A percentile compares a stretch with the other conserved stretches of the same genome.
Conservation (phyloP, 2,888 invertebrate genomes). For the Nomada ferruginata region DNA sequence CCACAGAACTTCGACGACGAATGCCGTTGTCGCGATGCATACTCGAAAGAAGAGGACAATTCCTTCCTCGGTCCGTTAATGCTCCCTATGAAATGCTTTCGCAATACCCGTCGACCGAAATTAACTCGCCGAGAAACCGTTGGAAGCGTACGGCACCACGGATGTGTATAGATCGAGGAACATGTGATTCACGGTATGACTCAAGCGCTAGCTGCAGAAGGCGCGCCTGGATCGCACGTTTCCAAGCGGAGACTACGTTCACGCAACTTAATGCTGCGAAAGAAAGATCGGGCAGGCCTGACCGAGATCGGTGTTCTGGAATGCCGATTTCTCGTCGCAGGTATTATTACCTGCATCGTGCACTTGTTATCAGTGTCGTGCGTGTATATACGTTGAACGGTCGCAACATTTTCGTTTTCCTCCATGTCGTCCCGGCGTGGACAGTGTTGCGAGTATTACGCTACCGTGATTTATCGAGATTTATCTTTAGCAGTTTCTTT, state of each 20-base stretch:
- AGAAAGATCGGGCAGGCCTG: constrained; percentile 57
- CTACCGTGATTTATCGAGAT: no score
- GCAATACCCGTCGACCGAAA: constrained; percentile 40
- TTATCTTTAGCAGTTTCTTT: no score
- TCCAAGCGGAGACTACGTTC: constrained; percentile 74
- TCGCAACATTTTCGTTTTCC: background rate
- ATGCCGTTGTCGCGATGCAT: constrained; percentile 8
- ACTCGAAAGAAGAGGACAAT: constrained; percentile 4
- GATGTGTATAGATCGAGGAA: constrained; percentile 59
- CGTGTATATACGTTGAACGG: background rate
- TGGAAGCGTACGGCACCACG: constrained; percentile 53
- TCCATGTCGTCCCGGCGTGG: background rate
- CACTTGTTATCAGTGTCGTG: background rate
- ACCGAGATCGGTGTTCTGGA: constrained; percentile 31
- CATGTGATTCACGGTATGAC: constrained; percentile 77
- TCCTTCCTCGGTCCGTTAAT: constrained; percentile 19
- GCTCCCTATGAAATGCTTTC: constrained; percentile 26
- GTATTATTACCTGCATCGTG: background rate
- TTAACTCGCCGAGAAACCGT: constrained; percentile 54
- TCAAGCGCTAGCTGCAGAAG: constrained; percentile 72
- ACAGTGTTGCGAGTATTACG: no score
- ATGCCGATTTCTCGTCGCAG: constrained; percentile 1
- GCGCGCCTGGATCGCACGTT: constrained; percentile 72
- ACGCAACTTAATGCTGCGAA: constrained; percentile 69
- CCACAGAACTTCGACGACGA: constrained; percentile 2